Evolutionary conservation across 1,140 invertebrate genomes (phyloP).

Genomic region (Drosophila tani): DNA sequence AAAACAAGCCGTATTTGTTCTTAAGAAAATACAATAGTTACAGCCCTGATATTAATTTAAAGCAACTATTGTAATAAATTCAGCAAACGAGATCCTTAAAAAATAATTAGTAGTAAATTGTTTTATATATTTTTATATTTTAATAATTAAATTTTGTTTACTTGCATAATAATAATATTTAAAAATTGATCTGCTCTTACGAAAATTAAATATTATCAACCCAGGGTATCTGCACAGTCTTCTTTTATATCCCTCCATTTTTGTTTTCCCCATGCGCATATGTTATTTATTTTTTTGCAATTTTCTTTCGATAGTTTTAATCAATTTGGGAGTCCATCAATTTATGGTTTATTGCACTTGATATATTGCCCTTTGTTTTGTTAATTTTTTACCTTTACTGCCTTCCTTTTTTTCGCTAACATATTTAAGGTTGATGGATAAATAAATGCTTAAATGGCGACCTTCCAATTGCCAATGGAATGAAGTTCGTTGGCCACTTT

Average conservation of each 20-base stretch:
- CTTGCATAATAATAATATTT: too few species aligned
- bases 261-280: not conserved
- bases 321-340: constrained; percentile 39
- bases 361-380: constrained; percentile 46
- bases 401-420: constrained; percentile 4
- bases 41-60: too few species aligned
- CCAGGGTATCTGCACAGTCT: not conserved
- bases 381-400: not conserved
- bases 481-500: constrained; percentile 56
- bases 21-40: too few species aligned
- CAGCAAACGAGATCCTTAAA: too few species aligned
- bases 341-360: constrained; percentile 57
- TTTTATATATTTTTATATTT: too few species aligned
- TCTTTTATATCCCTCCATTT: not conserved
- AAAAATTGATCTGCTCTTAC: too few species aligned
- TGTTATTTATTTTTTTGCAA: constrained; percentile 21
- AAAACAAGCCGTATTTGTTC: too few species aligned
- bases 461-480: constrained; percentile 54
- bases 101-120: too few species aligned
- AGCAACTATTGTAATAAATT: too few species aligned
- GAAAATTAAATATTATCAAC: not conserved
- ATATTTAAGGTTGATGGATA: constrained; percentile 19
- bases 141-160: too few species aligned
- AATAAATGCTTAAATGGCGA: constrained; percentile 34
- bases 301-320: constrained; percentile 30